Conservation (phyloP, 2,113 vertebrate genomes). For the Solea solea region DNA sequence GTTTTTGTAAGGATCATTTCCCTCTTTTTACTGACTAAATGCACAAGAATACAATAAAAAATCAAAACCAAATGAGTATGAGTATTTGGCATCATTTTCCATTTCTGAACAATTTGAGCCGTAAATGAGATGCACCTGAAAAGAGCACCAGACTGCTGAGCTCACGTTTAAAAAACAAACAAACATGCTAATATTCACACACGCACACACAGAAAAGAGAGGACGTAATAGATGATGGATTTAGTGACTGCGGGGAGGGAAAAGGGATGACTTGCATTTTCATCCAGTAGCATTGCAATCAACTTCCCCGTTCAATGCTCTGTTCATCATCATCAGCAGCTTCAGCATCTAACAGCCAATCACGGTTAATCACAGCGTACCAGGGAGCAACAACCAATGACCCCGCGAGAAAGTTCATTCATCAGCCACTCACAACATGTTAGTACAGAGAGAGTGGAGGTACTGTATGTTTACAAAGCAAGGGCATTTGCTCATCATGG, state of each 20-base stretch:
- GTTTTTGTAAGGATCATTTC: too few species aligned
- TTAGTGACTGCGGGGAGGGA: constrained; percentile 12
- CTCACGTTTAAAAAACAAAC: constrained; percentile 33
- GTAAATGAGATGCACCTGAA: constrained; percentile 32
- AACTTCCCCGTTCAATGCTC: constrained; percentile 44
- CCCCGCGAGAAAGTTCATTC: constrained; percentile 26
- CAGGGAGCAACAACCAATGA: constrained; percentile 15
- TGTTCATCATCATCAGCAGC: constrained; percentile 23
- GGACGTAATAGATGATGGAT: constrained; percentile 37
- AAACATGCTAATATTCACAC: constrained; percentile 9
- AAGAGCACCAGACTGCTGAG: constrained; percentile 9
- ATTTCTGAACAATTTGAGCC: background rate
- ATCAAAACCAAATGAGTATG: too few species aligned
- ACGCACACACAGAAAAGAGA: constrained; percentile 12
- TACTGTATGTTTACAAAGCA: constrained; percentile 4
- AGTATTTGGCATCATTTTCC: background rate
- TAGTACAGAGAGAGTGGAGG: constrained; percentile 50
- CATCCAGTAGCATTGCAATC: constrained; percentile 47
- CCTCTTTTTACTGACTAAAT: too few species aligned
- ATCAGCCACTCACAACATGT: constrained; percentile 39
- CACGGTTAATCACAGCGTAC: constrained; percentile 58
- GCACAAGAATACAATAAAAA: too few species aligned
- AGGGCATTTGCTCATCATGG: constrained; percentile 36
- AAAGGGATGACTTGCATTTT: constrained; percentile 19
- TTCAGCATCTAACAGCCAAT: constrained; percentile 50